Evolutionary conservation across 1,140 invertebrate species (phyloP).

Genomic region (Drosophila sproati): DNA sequence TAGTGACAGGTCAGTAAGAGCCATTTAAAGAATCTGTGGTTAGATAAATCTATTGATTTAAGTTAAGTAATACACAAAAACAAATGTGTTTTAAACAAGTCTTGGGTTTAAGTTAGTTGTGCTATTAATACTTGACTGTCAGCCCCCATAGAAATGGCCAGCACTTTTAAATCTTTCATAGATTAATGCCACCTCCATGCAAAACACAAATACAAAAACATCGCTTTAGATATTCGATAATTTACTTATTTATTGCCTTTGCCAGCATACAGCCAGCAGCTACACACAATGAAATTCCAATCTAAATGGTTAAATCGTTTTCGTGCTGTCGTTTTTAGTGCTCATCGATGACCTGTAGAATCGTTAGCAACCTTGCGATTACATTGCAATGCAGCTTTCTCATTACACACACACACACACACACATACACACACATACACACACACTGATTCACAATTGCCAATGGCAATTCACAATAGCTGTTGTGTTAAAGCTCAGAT

Average conservation of each 20-base stretch:
- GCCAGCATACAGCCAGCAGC: too few species aligned
- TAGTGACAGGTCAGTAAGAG: too few species aligned
- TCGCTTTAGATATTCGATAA: not conserved
- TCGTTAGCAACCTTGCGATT: conserved; percentile 34
- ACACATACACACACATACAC: not conserved
- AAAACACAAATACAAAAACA: not conserved
- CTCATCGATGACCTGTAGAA: conserved; percentile 30
- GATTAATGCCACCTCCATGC: not conserved
- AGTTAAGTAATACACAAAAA: too few species aligned
- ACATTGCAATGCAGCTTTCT: conserved; percentile 32
- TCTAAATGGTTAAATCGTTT: conserved; percentile 22
- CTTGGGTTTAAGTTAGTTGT: too few species aligned
- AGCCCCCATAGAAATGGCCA: too few species aligned
- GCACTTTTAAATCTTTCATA: too few species aligned
- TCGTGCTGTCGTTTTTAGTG: conserved; percentile 14
- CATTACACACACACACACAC: not conserved
- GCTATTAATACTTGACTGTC: too few species aligned
- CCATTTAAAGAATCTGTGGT: too few species aligned
- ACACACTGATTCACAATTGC: conserved; percentile 15
- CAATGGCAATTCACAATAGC: conserved; percentile 33
- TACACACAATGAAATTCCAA: conserved; percentile 6
- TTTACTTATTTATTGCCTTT: not conserved
- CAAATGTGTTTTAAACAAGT: too few species aligned
- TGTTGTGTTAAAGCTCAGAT: conserved; percentile 10
- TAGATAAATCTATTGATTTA: too few species aligned